phyloP scores from a whole-genome alignment of 1,140 invertebrate genomes.

The Diorhabda carinulata region DNA sequence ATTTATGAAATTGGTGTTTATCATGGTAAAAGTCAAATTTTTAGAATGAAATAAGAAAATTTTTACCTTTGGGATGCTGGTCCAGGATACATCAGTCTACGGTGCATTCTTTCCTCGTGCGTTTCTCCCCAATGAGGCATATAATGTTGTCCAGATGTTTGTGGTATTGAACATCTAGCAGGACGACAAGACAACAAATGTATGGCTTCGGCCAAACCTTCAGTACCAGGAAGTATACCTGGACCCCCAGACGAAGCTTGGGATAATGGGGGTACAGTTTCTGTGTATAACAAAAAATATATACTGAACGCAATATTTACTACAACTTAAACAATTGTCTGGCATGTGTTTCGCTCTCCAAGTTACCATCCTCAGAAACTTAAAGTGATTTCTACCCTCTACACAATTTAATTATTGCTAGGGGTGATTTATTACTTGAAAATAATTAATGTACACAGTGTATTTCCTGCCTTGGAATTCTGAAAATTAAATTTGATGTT shows the following conservation, averaged over 20 bases:
- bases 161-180: slow-evolving; percentile 40
- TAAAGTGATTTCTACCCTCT: too few species aligned
- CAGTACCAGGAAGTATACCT: slow-evolving; percentile 54
- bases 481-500: too few species aligned
- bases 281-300: slow-evolving; percentile 32
- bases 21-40: not conserved
- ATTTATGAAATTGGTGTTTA: not conserved
- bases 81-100: slow-evolving; percentile 41
- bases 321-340: too few species aligned
- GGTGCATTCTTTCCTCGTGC: slow-evolving; percentile 44
- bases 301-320: too few species aligned
- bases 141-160: slow-evolving; percentile 36
- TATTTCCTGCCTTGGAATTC: too few species aligned
- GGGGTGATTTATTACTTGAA: too few species aligned
- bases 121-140: slow-evolving; percentile 39
- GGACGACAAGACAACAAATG: slow-evolving; percentile 60
- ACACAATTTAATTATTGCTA: too few species aligned
- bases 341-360: too few species aligned
- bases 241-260: slow-evolving; percentile 43
- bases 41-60: not conserved
- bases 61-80: slow-evolving; percentile 36
- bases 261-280: slow-evolving; percentile 43
- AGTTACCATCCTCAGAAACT: too few species aligned
- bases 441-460: too few species aligned
- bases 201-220: slow-evolving; percentile 64